Base-by-base conservation (phyloP, 2,797 vertebrate genomes). In the Phataginus tricuspis region DNA sequence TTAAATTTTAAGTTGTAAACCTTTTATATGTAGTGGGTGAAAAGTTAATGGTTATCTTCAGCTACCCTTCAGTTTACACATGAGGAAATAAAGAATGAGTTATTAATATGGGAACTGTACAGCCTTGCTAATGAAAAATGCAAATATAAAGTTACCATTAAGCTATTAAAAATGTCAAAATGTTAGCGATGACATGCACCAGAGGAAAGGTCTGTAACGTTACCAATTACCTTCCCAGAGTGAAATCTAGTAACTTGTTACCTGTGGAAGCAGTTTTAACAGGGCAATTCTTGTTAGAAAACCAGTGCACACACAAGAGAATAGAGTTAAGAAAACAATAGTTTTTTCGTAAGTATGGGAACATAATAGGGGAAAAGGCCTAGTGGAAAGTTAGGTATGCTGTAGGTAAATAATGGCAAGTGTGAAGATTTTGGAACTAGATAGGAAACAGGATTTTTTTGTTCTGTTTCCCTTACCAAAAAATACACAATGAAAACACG, bases 1-100 rank as follows among this genome's bases (percentile, higher is more conserved):
- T 93, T 19, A 85, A 89, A 66, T 90, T 95, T 68, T 91, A 87
- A 89, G 31, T 91, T 74, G 12, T 74, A 86, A 79, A 42, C 27
- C 4, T 78, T 80, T 87, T 59, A 13, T 59, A 27, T 34, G 25
- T 86, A 39, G 14, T 83, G 4, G 25, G 59, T 59, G 19, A 29
- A 91, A 86, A 91, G 45, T 29, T 55, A 64, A 19, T 66, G 27
- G 2, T 34, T 71, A 6, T 83, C 89, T 78, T 83, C 12, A 59
- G 21, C 29, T 94, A 83, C 27, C 66, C 19, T 66, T 93, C 7
- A 74, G n/a, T 90, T 91, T 71, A 66, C 64, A 37, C 34, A 3
- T 27, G n/a, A 91, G 16, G 42, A 93, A 85, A 63, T 63, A 77
- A 25, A 31, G 31, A 39, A 4, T 69, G 93, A 75, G 53, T 86